Base-by-base conservation (phyloP, 2,888 invertebrate species). In the Drosophila nr. perissopoda region DNA sequence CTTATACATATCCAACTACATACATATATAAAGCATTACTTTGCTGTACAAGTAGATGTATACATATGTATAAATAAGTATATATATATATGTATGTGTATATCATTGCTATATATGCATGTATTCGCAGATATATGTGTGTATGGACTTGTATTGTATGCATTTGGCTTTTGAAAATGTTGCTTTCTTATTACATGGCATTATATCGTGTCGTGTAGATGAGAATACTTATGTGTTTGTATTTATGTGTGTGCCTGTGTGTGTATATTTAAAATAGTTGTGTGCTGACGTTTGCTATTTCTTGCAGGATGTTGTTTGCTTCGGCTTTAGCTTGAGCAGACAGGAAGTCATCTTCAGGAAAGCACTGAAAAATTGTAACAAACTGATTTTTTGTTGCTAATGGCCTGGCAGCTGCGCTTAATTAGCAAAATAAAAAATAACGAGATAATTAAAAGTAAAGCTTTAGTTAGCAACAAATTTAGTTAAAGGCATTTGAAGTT, bases 101-200 rank as follows among this genome's bases (percentile, higher is more conserved):
- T 25, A 46, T 46, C 46, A 25, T 8, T 21, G n/a, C 21, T 11
- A 25, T 46, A n/a, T 74, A 34, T 49, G 18, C 69, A 31, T 40
- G n/a, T 63, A 57, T 54, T 42, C 21, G n/a, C 34, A 42, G 63
- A 34, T 54, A 38, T 68, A 34, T 65, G 13, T 27, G 51, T 56
- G 57, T 74, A 52, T 61, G 49, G 40, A 36, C 52, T 53, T 62
- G 57, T 68, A 84, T 88, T 85, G 89, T 89, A 70, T 73, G 85
- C 81, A 70, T 79, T 84, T 85, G 77, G 84, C 90, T 88, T 85
- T 85, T 85, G 85, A 89, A 88, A 88, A 88, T 89, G 90, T 76
- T 85, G 78, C 89, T 81, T 85, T 83, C 88, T 89, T 85, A 89
- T 89, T 83, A 85, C 85, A 85, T 81, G 88, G 81, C 86, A 89